Conservation (phyloP, 2,797 vertebrate genomes). For the Coccyzus lansbergi region DNA sequence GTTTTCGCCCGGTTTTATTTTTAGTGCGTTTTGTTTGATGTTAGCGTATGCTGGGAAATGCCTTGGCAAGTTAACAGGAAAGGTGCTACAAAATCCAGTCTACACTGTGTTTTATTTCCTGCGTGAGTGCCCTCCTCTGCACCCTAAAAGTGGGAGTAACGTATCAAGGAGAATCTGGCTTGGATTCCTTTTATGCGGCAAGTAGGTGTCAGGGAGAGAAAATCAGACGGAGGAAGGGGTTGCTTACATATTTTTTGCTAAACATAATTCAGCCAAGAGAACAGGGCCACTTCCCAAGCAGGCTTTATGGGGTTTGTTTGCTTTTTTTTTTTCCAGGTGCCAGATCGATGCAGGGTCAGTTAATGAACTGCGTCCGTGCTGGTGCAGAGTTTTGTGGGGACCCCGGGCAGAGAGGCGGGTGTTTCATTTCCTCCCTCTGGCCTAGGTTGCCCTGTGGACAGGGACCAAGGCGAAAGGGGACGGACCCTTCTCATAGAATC, state of each 20-base stretch:
- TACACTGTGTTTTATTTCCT: conserved; percentile 15
- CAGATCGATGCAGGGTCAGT: not conserved
- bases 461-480: not conserved
- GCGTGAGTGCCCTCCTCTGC: conserved; percentile 1
- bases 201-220: not conserved
- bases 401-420: not conserved
- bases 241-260: not conserved
- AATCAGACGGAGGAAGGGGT: not conserved
- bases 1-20: conserved; percentile 51
- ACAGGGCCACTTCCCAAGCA: conserved; percentile 20
- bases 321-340: conserved; percentile 43
- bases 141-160: not conserved
- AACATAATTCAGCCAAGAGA: conserved; percentile 1
- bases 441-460: not conserved
- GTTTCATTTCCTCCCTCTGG: not conserved
- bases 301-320: conserved; percentile 31
- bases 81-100: conserved; percentile 32
- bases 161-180: conserved; percentile 7
- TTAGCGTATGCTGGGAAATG: conserved; percentile 43
- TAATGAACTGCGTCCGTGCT: not conserved
- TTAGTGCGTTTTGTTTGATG: conserved; percentile 41
- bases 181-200: not conserved
- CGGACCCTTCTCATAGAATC: not conserved
- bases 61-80: conserved; percentile 28
- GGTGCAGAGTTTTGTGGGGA: not conserved